Evolutionary conservation across 2,113 vertebrate species (phyloP).

Genomic region (Pedetes capensis): DNA sequence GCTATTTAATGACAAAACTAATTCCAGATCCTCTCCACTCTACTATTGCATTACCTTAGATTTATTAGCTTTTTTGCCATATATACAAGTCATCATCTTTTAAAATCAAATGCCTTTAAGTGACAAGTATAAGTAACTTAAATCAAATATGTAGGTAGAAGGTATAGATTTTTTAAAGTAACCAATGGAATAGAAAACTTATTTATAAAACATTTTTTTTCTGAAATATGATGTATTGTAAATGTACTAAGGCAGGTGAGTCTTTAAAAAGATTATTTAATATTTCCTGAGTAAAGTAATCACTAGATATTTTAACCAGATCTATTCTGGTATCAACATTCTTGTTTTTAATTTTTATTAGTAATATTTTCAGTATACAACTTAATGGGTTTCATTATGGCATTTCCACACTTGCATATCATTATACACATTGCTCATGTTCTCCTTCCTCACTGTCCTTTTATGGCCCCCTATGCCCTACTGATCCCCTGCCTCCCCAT

Average conservation of each 20-base stretch:
- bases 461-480: no score
- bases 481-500: no score
- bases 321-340: not conserved
- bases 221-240: not conserved
- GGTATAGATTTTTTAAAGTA: not conserved
- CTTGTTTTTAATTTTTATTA: no score
- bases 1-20: not conserved
- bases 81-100: slow-evolving; percentile 3
- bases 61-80: not conserved
- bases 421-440: no score
- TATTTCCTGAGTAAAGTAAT: not conserved
- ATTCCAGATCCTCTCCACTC: not conserved
- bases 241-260: not conserved
- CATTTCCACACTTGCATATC: no score
- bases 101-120: not conserved
- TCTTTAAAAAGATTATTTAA: not conserved
- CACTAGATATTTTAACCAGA: not conserved
- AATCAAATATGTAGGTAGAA: not conserved
- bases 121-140: slow-evolving; percentile 28
- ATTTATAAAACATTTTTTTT: not conserved
- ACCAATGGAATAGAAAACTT: not conserved
- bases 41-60: not conserved
- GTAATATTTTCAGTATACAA: no score
- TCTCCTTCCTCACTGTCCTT: no score
- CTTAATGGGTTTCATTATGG: no score